Base-by-base conservation (phyloP, 2,888 invertebrate genomes). In the Eretmocerus hayati region DNA sequence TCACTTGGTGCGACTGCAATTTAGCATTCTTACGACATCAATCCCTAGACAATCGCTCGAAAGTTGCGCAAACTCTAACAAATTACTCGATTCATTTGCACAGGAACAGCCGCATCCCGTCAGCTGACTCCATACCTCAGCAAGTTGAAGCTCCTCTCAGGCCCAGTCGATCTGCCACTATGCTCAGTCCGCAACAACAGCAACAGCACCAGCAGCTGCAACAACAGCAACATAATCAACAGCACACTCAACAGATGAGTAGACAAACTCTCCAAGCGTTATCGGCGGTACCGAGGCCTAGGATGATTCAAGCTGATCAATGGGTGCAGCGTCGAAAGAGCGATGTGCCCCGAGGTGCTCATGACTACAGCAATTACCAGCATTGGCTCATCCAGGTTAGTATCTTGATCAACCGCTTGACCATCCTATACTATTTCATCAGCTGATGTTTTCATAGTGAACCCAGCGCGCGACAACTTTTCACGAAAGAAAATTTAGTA, bases 351-450 rank as follows among this genome's bases (percentile, higher is more conserved):
- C 58, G 69, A 18, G 64, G 62, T 6, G 61, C 65, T 23, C 64
- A 72, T 39, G 77, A 77, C 59, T 83, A 80, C 59, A n/a, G n/a
- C n/a, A 83, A 82, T 63, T 85, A 85, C 62, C 88, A 91, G 60
- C 92, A 94, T 67, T 93, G 93, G 93, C 77, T 94, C n/a, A 84
- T 90, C 66, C 86, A 86, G 76, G 85, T 85, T 61, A 60, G 56
- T 59, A 9, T 33, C 15, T 16, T 33, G 11, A 13, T n/a, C 33
- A 9, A n/a, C 15, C n/a, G 5, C 15, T 42, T 19, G 6, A 32
- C 9, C 20, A 44, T 33, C 9, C 5, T n/a, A 35, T 35, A n/a
- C n/a, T n/a, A n/a, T n/a, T n/a, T n/a, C n/a, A n/a, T n/a, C n/a
- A n/a, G n/a, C n/a, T n/a, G n/a, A n/a, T n/a, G n/a, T n/a, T n/a